Conservation (phyloP, 2,113 vertebrate species). For the Onychostruthus taczanowskii region DNA sequence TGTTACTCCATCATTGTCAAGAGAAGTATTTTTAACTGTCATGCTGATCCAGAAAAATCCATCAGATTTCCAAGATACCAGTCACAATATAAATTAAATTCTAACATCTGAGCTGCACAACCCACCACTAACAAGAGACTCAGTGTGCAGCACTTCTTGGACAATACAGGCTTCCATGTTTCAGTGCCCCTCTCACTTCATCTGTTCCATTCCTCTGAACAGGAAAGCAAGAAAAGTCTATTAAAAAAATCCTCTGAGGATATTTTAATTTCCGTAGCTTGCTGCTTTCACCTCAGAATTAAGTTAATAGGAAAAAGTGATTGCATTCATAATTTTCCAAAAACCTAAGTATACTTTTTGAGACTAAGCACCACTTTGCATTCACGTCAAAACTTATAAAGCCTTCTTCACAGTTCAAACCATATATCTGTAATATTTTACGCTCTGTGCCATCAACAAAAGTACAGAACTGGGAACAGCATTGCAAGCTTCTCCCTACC, state of each 20-base stretch:
- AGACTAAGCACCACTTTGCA: neutral
- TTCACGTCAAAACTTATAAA: neutral
- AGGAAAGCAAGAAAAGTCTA: conserved; percentile 1
- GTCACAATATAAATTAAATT: conserved; percentile 7
- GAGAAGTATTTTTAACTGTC: neutral
- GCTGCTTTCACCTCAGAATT: neutral
- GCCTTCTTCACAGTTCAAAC: neutral
- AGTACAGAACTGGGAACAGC: neutral
- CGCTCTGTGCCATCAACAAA: neutral
- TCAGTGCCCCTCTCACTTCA: neutral
- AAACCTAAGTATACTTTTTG: neutral
- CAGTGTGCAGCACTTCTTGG: neutral
- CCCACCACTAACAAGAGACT: neutral
- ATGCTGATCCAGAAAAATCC: neutral
- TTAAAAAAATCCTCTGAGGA: neutral
- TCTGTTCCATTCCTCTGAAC: neutral
- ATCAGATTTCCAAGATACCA: neutral
- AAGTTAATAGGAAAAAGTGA: neutral
- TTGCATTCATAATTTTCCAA: neutral
- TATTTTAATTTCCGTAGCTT: conserved; percentile 25
- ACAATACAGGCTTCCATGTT: neutral
- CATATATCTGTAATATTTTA: neutral
- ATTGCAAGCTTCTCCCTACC: neutral
- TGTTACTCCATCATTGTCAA: conserved; percentile 13
- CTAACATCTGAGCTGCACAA: neutral